Evolutionary conservation across 1,140 invertebrate genomes (phyloP), one percentile per base, ranked within the genome.

Genomic region (Neodiprion lecontei): DNA sequence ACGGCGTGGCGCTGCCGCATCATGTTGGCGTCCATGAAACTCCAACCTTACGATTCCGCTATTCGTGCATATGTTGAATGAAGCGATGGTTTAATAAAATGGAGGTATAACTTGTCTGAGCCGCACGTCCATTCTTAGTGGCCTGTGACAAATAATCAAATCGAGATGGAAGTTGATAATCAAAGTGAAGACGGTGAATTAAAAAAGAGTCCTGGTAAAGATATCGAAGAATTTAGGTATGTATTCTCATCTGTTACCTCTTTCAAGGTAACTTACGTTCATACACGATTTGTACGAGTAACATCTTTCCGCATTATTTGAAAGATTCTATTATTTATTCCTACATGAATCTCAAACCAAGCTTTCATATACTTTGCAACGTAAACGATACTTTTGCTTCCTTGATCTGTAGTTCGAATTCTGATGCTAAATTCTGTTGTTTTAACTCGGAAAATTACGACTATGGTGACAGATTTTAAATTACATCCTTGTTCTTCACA

Each of bases 171-270:
- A 71, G 73, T 85, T 53, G 92, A 93, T 82, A 92, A 93, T 83
- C 92, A 93, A 88, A 93, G 92, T 83, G 93, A 93, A 84, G 93
- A 94, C 86, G 93, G 92, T 77, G 92, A 93, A 89, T 89, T 93
- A 81, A 90, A 91, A 73, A 91, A 91, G 79, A 94, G 92, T 84
- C 92, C 92, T 76, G 81, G 80, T 7, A 89, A 90, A 77, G 88
- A 90, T 79, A 90, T 92, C 78, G 90, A 90, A 77, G 91, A 92
- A 84, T 91, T 92, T 78, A 92, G 91, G 91, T 92, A 86, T 86
- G 76, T 68, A 69, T 66, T 12, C 10, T 73, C 12, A 75, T 69
- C 5, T 61, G 9, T 47, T 65, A 65, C 17, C 28, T 47, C 66
- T 74, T 74, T 77, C 9, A 74, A 72, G 75, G 72, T 74, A 7